These are phyloP conservation scores for Elgaria multicarinata DNA, from an alignment of 2,113 vertebrate genomes.

Conservation along the genomic window DNA sequence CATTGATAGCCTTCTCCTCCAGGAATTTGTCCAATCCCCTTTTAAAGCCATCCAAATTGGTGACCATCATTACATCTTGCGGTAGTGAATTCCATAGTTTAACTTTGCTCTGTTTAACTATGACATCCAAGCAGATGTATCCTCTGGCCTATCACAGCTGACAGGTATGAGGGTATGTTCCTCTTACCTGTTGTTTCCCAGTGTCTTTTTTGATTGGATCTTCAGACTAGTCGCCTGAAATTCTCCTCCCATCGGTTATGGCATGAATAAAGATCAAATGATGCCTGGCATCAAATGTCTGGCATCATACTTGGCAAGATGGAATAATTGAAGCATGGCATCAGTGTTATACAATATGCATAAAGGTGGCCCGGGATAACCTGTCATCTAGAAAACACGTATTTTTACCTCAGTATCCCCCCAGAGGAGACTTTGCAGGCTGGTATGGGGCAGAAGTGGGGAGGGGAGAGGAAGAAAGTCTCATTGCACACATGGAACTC, in stretches of 20 bases:
- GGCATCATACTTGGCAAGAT: not conserved
- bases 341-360: not conserved
- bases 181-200: not conserved
- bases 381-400: not conserved
- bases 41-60: too few relatives aligned
- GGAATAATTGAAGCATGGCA: not conserved
- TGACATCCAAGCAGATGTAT: not conserved
- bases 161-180: not conserved
- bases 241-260: not conserved
- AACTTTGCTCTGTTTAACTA: too few relatives aligned
- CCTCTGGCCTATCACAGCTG: not conserved
- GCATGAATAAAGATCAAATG: not conserved
- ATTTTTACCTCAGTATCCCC: not conserved
- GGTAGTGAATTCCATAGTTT: too few relatives aligned
- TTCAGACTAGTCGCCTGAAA: not conserved
- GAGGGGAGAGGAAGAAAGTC: too few relatives aligned
- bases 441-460: too few relatives aligned
- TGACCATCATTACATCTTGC: too few relatives aligned
- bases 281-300: not conserved
- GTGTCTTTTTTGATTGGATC: not conserved
- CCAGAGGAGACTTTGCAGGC: too few relatives aligned
- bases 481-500: too few relatives aligned
- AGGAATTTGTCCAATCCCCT: too few relatives aligned
- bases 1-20: too few relatives aligned
- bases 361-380: not conserved